Evolutionary conservation across 2,113 vertebrate species (phyloP).

Genomic region (Ursus arctos): DNA sequence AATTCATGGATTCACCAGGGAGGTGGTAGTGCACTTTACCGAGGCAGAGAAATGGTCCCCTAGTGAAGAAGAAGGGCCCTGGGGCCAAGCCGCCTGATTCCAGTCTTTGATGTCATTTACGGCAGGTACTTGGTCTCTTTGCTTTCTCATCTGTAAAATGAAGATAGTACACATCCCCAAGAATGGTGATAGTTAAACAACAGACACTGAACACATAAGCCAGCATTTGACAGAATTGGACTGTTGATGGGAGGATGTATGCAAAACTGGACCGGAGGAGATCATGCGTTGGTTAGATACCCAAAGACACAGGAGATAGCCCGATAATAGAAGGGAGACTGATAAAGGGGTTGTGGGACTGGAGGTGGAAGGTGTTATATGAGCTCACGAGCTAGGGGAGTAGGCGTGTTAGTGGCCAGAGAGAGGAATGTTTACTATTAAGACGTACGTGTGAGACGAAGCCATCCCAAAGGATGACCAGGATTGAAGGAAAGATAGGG

Average conservation of each 20-base stretch:
- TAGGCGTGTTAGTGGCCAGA: fast-evolving
- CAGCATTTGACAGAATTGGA: neutral
- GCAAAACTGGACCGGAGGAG: neutral
- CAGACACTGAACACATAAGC: neutral
- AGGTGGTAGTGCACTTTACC: fast-evolving
- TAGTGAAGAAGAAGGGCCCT: fast-evolving
- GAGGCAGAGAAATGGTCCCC: too few species aligned
- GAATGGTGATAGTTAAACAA: neutral
- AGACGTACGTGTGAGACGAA: neutral
- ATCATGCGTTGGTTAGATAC: fast-evolving
- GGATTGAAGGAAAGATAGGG: fast-evolving
- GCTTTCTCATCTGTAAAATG: neutral
- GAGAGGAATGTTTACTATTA: neutral
- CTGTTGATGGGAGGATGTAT: neutral
- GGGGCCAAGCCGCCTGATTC: neutral
- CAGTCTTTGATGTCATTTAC: neutral
- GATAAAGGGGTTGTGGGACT: neutral
- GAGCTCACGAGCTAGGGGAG: neutral
- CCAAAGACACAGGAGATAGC: neutral
- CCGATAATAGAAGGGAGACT: fast-evolving
- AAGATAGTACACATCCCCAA: neutral
- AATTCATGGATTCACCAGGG: fast-evolving
- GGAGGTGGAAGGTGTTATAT: too few species aligned
- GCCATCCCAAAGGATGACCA: neutral
- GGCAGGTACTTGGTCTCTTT: too few species aligned